These are phyloP conservation scores for Lypha dubia DNA, from an alignment of 2,888 invertebrate species.

Conservation along the genomic window DNA sequence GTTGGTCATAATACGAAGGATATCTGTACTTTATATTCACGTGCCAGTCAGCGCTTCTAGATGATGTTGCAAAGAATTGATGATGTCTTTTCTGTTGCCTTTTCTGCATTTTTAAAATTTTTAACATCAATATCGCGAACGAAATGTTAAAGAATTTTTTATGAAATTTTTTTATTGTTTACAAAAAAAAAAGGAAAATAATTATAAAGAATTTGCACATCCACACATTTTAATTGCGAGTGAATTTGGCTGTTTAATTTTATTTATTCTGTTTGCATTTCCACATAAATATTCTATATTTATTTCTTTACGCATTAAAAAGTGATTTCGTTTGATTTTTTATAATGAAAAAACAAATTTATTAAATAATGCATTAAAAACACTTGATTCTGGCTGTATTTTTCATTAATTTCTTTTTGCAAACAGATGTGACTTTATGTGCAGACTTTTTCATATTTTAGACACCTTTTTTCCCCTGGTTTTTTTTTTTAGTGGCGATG, in stretches of 20 bases:
- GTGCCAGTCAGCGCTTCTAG: no score
- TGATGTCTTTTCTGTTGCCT: no score
- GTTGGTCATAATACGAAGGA: no score
- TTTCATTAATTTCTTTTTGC: background rate
- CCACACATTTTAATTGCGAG: background rate
- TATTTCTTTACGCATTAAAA: background rate
- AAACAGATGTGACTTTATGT: background rate
- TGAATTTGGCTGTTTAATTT: background rate
- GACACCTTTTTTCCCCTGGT: background rate
- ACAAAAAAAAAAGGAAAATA: no score
- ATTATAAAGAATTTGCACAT: no score
- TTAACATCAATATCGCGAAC: no score
- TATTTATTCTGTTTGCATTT: background rate
- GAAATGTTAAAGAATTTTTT: no score
- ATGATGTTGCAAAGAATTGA: no score
- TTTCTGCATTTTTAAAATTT: no score
- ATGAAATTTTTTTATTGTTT: no score
- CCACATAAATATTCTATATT: background rate
- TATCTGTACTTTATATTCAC: no score
- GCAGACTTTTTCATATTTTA: no score
- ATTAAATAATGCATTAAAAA: background rate
- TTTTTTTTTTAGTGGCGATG: background rate
- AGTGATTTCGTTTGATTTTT: background rate
- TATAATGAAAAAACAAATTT: background rate
- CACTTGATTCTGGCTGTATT: background rate